phyloP scores from a whole-genome alignment of 2,797 vertebrate species.

The Champsocephalus esox region DNA sequence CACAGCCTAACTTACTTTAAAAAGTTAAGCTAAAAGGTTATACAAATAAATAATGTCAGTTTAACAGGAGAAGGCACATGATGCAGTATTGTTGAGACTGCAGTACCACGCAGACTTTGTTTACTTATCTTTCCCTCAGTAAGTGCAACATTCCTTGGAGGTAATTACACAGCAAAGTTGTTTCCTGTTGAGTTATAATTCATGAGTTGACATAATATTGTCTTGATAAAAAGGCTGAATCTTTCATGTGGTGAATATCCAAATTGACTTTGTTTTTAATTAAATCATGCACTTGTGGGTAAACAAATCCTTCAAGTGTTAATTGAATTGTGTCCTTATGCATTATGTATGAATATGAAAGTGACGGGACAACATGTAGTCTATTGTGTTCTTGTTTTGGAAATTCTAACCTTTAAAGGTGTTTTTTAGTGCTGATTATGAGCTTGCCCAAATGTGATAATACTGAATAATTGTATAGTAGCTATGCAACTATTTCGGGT shows the following conservation, averaged over 20 bases:
- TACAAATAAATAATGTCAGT: slow-evolving; percentile 20
- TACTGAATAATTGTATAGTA: neutral
- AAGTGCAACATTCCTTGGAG: slow-evolving; percentile 17
- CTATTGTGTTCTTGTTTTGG: slow-evolving; percentile 19
- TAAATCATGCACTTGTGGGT: slow-evolving; percentile 24
- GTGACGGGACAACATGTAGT: slow-evolving; percentile 32
- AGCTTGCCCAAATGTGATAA: neutral
- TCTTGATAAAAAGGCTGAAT: slow-evolving; percentile 22
- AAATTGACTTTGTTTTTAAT: slow-evolving; percentile 22
- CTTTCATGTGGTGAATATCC: slow-evolving; percentile 21
- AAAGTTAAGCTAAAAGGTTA: slow-evolving; percentile 14
- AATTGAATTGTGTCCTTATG: slow-evolving; percentile 59
- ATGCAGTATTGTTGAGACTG: slow-evolving; percentile 18
- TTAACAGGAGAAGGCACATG: slow-evolving; percentile 5
- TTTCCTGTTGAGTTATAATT: slow-evolving; percentile 35
- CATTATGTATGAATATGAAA: slow-evolving; percentile 47
- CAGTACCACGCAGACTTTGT: slow-evolving; percentile 19
- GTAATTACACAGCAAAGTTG: slow-evolving; percentile 44
- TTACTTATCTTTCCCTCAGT: slow-evolving; percentile 15
- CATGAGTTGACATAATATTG: slow-evolving; percentile 21
- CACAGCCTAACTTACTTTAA: slow-evolving; percentile 22
- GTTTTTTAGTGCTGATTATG: neutral
- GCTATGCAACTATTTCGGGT: slow-evolving; percentile 1
- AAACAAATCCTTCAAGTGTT: slow-evolving; percentile 50
- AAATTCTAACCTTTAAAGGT: neutral